These are phyloP conservation scores for Holcopasites calliopsidis DNA, from an alignment of 1,140 invertebrate genomes.

Conservation along the genomic window DNA sequence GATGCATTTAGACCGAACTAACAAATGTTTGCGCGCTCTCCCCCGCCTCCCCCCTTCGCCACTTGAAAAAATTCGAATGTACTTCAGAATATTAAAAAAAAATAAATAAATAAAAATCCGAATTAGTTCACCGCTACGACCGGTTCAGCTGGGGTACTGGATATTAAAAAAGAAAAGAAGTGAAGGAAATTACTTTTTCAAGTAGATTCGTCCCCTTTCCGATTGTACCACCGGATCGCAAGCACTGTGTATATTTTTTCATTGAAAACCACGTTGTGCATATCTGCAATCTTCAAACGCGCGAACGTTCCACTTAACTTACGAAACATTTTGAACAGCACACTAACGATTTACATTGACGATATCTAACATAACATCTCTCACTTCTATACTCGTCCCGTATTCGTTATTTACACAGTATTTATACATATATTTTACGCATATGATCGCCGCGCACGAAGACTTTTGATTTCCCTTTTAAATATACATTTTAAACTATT, in stretches of 20 bases:
- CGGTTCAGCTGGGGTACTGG: too few relatives aligned
- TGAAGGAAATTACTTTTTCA: too few relatives aligned
- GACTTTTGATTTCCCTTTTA: conserved; percentile 35
- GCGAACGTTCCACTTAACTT: conserved; percentile 24
- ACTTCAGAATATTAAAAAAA: too few relatives aligned
- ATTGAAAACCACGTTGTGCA: conserved; percentile 26
- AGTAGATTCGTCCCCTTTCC: too few relatives aligned
- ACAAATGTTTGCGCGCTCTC: too few relatives aligned
- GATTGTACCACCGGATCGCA: too few relatives aligned
- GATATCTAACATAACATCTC: conserved; percentile 4
- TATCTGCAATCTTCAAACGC: neutral
- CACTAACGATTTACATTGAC: conserved; percentile 38
- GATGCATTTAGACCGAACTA: too few relatives aligned
- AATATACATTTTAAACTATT: neutral
- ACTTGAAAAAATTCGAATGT: too few relatives aligned
- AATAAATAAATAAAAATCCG: too few relatives aligned
- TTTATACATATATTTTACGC: conserved; percentile 42
- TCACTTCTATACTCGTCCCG: neutral
- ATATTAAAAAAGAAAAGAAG: too few relatives aligned
- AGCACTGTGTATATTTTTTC: neutral
- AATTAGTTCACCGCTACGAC: too few relatives aligned
- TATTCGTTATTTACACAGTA: conserved; percentile 36
- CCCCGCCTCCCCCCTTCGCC: too few relatives aligned
- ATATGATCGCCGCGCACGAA: conserved; percentile 10
- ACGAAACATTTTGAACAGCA: conserved; percentile 26